Evolutionary conservation across 2,888 invertebrate genomes (phyloP).

Genomic region (Xanthorhoe designata): DNA sequence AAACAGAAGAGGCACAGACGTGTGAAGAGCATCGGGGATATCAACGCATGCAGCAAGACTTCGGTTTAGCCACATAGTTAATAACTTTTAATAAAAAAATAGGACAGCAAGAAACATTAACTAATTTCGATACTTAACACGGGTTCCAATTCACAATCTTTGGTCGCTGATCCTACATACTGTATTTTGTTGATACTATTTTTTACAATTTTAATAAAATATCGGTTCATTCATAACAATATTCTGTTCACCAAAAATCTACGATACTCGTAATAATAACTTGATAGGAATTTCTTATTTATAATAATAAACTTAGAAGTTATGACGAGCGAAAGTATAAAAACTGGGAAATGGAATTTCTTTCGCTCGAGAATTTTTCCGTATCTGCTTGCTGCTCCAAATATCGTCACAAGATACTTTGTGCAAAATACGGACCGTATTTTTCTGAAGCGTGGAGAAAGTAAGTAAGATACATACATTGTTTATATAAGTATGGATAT

Average conservation of each 20-base stretch:
- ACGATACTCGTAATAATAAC: background rate
- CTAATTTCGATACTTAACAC: too few species aligned
- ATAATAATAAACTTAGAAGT: background rate
- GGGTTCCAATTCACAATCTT: too few species aligned
- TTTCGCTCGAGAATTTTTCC: background rate
- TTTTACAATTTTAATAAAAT: too few species aligned
- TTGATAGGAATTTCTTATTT: background rate
- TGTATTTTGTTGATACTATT: too few species aligned
- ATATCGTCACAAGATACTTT: background rate
- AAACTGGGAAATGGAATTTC: background rate
- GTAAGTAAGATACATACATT: background rate
- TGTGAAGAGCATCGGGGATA: constrained; percentile 91
- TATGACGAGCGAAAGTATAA: background rate
- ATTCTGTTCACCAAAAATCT: background rate
- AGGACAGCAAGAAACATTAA: too few species aligned
- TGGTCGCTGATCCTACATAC: too few species aligned
- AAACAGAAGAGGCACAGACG: constrained; percentile 87
- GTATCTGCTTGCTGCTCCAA: background rate
- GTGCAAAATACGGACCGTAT: background rate
- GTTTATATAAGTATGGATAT: background rate
- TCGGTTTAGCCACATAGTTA: constrained; percentile 53
- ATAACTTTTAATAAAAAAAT: too few species aligned
- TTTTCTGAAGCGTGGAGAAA: background rate
- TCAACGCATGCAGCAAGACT: constrained; percentile 85
- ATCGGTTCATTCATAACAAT: too few species aligned